Conservation (phyloP, 1,140 invertebrate genomes). For the Cylas formicarius region DNA sequence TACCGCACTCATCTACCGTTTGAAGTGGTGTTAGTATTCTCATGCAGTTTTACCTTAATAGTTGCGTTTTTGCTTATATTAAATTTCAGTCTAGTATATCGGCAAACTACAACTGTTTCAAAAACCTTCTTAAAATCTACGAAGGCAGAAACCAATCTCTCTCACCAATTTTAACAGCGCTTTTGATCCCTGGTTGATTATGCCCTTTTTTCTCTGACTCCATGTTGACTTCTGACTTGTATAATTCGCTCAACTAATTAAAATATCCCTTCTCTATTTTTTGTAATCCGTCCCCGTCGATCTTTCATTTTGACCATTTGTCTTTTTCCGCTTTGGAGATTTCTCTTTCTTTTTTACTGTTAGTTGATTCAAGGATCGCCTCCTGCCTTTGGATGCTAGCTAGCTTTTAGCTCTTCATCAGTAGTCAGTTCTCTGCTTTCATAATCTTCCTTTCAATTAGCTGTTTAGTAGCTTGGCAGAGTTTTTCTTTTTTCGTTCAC, state of each 20-base stretch:
- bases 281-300: neutral
- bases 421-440: neutral
- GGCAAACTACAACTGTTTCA: constrained; percentile 5
- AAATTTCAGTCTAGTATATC: constrained; percentile 9
- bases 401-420: constrained; percentile 1
- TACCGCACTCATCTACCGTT: constrained; percentile 32
- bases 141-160: constrained; percentile 4
- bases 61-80: constrained; percentile 18
- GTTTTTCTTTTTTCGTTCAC: too few relatives aligned
- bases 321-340: constrained; percentile 2
- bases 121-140: constrained; percentile 2
- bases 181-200: too few relatives aligned
- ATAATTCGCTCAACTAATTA: constrained; percentile 3
- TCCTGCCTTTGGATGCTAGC: neutral
- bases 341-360: neutral
- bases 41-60: constrained; percentile 15
- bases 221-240: too few relatives aligned
- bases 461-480: constrained; percentile 1
- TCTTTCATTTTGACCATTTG: neutral
- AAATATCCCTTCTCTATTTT: neutral
- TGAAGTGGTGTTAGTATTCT: constrained; percentile 28
- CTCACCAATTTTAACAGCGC: too few relatives aligned
- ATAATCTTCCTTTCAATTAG: constrained; percentile 2
- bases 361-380: constrained; percentile 1
- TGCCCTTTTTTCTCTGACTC: too few relatives aligned